Evolutionary conservation across 2,113 vertebrate genomes (phyloP).

Genomic region (Oreochromis tanganicae): DNA sequence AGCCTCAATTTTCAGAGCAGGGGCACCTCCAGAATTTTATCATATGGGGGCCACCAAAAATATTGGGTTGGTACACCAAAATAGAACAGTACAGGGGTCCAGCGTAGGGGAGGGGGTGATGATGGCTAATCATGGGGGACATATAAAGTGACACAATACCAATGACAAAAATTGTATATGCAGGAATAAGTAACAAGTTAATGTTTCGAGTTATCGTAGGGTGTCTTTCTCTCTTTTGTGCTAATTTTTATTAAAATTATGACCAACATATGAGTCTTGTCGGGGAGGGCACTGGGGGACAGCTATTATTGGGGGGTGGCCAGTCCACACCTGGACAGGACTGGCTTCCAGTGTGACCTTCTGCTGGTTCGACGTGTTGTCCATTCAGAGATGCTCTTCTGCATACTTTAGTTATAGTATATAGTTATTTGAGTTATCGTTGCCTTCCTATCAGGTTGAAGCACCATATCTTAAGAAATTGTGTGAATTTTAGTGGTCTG

Average conservation of each 20-base stretch:
- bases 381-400: not conserved
- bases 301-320: not conserved
- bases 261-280: not conserved
- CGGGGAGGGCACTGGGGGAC: not conserved
- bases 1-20: not conserved
- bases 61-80: not conserved
- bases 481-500: not conserved
- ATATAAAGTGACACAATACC: not conserved
- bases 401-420: not conserved
- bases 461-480: not conserved
- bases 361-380: not conserved
- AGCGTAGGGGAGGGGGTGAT: not conserved
- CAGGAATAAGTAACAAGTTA: not conserved
- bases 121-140: not conserved
- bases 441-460: not conserved
- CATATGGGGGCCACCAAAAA: not conserved
- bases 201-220: not conserved
- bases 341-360: not conserved
- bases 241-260: not conserved
- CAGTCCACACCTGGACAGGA: not conserved
- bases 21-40: not conserved
- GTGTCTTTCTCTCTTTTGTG: not conserved
- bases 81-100: not conserved
- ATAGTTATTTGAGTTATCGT: not conserved
- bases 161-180: not conserved